A percentile compares a stretch with the other conserved stretches of the same genome.
Evolutionary conservation across 2,888 invertebrate genomes (phyloP).

Genomic region (Gibbula magus): DNA sequence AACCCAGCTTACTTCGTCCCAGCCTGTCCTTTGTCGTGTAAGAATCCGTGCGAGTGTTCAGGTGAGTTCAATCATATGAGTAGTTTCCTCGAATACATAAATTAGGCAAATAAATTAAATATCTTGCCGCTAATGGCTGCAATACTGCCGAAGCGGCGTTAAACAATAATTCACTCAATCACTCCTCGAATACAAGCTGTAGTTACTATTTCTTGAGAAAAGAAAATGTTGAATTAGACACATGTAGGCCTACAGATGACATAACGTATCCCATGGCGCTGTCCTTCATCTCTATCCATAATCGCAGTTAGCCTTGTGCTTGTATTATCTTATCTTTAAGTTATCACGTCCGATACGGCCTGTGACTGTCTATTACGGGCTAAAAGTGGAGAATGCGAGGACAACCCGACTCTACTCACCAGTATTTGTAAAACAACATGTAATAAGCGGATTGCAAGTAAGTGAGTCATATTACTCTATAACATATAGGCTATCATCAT

Average conservation of each 20-base stretch:
- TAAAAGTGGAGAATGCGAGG: slow-evolving; percentile 4
- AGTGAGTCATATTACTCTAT: neutral
- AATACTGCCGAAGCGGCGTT: no score
- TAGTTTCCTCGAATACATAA: no score
- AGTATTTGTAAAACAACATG: slow-evolving; percentile 1
- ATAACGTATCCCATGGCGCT: neutral
- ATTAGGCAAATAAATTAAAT: no score
- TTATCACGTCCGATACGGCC: neutral
- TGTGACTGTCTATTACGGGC: slow-evolving; percentile 6
- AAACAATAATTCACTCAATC: no score
- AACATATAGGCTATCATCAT: no score
- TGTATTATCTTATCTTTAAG: neutral
- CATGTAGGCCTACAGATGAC: neutral
- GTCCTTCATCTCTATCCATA: neutral
- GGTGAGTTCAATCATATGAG: neutral
- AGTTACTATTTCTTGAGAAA: no score
- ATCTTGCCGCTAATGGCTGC: no score
- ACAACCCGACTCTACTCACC: neutral
- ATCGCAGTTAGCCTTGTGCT: neutral
- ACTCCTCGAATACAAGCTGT: no score
- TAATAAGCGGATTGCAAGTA: neutral
- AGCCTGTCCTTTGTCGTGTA: neutral
- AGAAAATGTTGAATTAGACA: no score
- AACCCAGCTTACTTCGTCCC: neutral
- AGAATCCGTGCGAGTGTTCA: slow-evolving; percentile 12